These are phyloP conservation scores for Pangasianodon gigas DNA, from an alignment of 2,113 vertebrate species.

Conservation along the genomic window DNA sequence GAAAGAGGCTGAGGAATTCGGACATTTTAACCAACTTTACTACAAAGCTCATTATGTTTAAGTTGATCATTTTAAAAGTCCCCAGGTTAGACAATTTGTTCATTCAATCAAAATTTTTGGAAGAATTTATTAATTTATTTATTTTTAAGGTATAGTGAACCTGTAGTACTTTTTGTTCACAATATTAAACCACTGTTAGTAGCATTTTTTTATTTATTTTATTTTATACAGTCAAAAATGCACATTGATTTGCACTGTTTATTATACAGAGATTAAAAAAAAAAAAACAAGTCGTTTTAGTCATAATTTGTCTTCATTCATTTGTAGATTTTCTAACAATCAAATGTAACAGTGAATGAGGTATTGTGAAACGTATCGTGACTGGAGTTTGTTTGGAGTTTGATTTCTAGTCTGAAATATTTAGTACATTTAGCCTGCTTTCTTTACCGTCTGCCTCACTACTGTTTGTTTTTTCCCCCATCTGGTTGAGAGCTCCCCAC, in stretches of 20 bases:
- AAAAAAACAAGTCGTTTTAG: neutral
- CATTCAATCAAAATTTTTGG: neutral
- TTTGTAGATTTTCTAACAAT: neutral
- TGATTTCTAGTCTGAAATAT: no score
- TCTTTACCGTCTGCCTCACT: neutral
- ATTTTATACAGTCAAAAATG: neutral
- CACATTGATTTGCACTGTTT: neutral
- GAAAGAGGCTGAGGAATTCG: neutral
- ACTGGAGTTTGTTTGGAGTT: neutral
- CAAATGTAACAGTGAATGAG: neutral
- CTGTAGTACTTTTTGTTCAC: neutral
- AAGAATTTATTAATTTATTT: neutral
- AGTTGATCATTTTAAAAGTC: neutral
- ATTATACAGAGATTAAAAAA: neutral
- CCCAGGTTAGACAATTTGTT: neutral
- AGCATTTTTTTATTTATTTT: neutral
- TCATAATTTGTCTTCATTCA: neutral
- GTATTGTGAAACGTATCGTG: no score
- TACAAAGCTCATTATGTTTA: neutral
- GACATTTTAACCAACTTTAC: neutral
- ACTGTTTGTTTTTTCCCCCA: neutral
- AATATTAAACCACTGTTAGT: neutral
- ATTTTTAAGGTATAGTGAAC: neutral
- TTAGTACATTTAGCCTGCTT: no score
- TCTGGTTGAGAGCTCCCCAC: neutral